A percentile compares a stretch with the other conserved stretches of the same genome.
Conservation (phyloP, 1,140 invertebrate genomes). For the Leptinotarsa defecta region DNA sequence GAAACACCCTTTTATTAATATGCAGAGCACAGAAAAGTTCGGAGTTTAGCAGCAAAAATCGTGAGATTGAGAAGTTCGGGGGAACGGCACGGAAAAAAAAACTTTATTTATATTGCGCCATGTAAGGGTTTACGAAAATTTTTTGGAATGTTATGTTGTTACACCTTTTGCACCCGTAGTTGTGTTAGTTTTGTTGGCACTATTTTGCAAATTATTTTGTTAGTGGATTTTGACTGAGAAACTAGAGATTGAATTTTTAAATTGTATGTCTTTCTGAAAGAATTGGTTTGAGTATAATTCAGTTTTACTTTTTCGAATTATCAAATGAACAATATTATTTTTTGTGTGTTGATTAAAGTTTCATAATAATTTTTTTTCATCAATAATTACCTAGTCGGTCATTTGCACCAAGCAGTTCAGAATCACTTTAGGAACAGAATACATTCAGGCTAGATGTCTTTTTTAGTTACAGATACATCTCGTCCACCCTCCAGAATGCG, state of each 20-base stretch:
- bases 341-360: no score
- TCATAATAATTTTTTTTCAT: no score
- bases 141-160: slow-evolving; percentile 30
- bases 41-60: slow-evolving; percentile 49
- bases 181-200: slow-evolving; percentile 24
- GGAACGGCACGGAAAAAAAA: slow-evolving; percentile 52
- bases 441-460: no score
- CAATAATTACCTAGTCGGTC: no score
- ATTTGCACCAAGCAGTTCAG: no score
- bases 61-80: slow-evolving; percentile 46
- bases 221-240: neutral
- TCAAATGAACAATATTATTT: no score
- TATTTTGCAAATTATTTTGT: neutral
- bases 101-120: slow-evolving; percentile 48
- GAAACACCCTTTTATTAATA: slow-evolving; percentile 7
- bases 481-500: no score
- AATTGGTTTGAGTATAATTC: no score
- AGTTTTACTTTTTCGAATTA: no score
- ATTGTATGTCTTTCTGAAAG: no score
- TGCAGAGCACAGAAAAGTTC: slow-evolving; percentile 42
- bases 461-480: no score
- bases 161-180: slow-evolving; percentile 23
- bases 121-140: slow-evolving; percentile 45
- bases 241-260: neutral
- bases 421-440: no score